Evolutionary conservation across 2,113 vertebrate genomes (phyloP).

Genomic region (Halichoeres trimaculatus): DNA sequence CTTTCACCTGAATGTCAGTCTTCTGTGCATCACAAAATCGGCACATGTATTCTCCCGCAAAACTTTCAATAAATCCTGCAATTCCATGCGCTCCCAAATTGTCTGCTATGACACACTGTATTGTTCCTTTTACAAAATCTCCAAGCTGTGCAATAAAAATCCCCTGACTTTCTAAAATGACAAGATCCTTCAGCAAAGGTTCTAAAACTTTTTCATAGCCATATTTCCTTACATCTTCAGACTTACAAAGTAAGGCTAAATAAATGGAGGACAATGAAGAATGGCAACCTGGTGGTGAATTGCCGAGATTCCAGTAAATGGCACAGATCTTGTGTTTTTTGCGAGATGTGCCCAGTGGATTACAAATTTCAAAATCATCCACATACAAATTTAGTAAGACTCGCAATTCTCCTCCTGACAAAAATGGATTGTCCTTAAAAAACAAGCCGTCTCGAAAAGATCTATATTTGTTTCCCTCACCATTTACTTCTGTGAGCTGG

Average conservation of each 20-base stretch:
- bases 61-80: slow-evolving; percentile 18
- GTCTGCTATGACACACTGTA: slow-evolving; percentile 34
- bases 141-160: slow-evolving; percentile 36
- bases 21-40: not conserved
- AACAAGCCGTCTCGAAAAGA: no score
- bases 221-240: slow-evolving; percentile 6
- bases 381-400: slow-evolving; percentile 9
- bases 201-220: slow-evolving; percentile 3
- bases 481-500: no score
- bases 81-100: slow-evolving; percentile 40
- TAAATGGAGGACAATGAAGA: not conserved
- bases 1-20: no score
- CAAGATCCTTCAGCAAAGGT: slow-evolving; percentile 7
- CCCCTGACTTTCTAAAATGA: slow-evolving; percentile 34
- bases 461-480: no score
- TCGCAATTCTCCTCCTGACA: no score
- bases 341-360: not conserved
- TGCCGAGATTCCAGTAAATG: slow-evolving; percentile 6
- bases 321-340: slow-evolving; percentile 7
- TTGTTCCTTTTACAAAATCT: slow-evolving; percentile 39
- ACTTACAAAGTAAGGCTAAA: slow-evolving; percentile 12
- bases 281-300: not conserved
- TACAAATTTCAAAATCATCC: slow-evolving; percentile 12
- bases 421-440: no score
- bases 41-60: not conserved